Conservation (phyloP, 2,113 vertebrate genomes). For the Forbesichthys agassizii region DNA sequence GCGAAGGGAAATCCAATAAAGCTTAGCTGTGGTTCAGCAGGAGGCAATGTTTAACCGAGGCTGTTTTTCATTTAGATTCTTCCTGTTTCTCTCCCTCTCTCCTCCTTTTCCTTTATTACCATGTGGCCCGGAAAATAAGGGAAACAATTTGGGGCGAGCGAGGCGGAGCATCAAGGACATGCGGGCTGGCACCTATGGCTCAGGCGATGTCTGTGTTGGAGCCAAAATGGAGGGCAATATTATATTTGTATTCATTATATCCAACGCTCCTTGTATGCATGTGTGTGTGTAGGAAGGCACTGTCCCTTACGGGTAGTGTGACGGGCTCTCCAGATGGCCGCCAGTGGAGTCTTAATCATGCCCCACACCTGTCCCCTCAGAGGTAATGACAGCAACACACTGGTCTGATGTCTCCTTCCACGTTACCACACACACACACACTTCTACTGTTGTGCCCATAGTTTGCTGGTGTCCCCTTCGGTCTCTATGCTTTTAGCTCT, state of each 20-base stretch:
- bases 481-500: too few species aligned
- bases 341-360: conserved; percentile 70
- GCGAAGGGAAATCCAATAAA: conserved; percentile 71
- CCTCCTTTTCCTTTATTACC: conserved; percentile 62
- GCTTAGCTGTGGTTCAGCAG: conserved; percentile 68
- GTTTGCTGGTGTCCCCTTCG: not conserved
- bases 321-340: conserved; percentile 72
- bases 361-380: conserved; percentile 69
- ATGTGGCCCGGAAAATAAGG: conserved; percentile 51
- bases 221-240: conserved; percentile 47
- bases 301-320: conserved; percentile 54
- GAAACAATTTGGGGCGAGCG: conserved; percentile 62
- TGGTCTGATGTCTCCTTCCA: conserved; percentile 48
- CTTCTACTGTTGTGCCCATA: conserved; percentile 32
- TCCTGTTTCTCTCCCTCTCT: conserved; percentile 49
- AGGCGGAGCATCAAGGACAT: conserved; percentile 44
- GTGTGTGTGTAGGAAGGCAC: conserved; percentile 19
- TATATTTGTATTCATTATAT: conserved; percentile 48
- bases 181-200: conserved; percentile 46
- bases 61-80: conserved; percentile 71
- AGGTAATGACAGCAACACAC: conserved; percentile 56
- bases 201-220: conserved; percentile 22
- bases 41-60: conserved; percentile 69
- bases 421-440: conserved; percentile 33
- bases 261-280: conserved; percentile 34